These are phyloP conservation scores for Anastrepha ludens DNA, from an alignment of 1,140 invertebrate species.

Conservation along the genomic window DNA sequence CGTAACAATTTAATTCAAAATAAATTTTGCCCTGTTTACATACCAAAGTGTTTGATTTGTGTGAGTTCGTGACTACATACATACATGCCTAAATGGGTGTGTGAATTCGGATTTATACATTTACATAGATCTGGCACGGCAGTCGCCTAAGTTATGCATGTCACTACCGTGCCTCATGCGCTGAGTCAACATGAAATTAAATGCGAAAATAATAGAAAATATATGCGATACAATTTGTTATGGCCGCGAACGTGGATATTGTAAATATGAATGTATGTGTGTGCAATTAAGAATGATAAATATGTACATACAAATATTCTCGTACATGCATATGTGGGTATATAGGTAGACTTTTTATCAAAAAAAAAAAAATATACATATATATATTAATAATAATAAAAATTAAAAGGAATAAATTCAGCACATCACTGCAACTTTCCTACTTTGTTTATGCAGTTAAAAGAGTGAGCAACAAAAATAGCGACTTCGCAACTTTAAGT, in stretches of 20 bases:
- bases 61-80: not conserved
- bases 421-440: too few relatives aligned
- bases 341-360: too few relatives aligned
- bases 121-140: not conserved
- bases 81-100: not conserved
- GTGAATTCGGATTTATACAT: not conserved
- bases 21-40: not conserved
- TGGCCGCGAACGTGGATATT: not conserved
- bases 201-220: slow-evolving; percentile 44
- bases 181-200: slow-evolving; percentile 39
- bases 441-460: too few relatives aligned
- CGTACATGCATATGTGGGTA: too few relatives aligned
- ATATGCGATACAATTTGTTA: not conserved
- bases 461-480: too few relatives aligned
- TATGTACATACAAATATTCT: too few relatives aligned
- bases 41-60: not conserved
- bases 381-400: too few relatives aligned
- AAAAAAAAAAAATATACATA: too few relatives aligned
- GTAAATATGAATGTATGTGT: not conserved
- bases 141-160: not conserved
- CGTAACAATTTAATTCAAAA: not conserved
- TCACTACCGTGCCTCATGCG: slow-evolving; percentile 36
- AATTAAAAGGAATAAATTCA: too few relatives aligned
- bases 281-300: too few relatives aligned
- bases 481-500: too few relatives aligned